Conservation (phyloP, 1,140 invertebrate genomes). For the Trichonephila clavipes region DNA sequence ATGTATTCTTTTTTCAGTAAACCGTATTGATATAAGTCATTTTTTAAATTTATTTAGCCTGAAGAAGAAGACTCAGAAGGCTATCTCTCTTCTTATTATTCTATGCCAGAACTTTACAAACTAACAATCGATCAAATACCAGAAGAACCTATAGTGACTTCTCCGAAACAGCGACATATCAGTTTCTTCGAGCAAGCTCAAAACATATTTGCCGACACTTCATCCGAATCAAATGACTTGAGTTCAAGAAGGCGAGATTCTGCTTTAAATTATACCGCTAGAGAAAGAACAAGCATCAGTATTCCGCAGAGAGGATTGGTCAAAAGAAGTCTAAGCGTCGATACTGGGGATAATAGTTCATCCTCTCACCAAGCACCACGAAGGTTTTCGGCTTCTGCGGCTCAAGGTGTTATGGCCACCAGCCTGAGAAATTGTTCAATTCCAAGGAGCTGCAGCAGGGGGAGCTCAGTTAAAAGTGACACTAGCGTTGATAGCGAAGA, state of each 20-base stretch:
- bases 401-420: constrained; percentile 57
- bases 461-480: constrained; percentile 77
- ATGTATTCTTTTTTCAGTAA: no score
- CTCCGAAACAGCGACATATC: constrained; percentile 37
- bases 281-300: neutral
- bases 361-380: neutral
- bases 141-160: constrained; percentile 47
- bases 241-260: neutral
- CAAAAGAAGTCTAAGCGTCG: constrained; percentile 76
- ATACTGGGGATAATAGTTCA: constrained; percentile 60
- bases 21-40: neutral
- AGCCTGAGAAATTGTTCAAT: constrained; percentile 44
- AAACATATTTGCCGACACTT: constrained; percentile 49
- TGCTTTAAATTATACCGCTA: neutral
- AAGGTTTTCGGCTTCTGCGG: constrained; percentile 72
- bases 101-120: constrained; percentile 78
- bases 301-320: constrained; percentile 67
- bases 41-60: constrained; percentile 11
- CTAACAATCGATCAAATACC: constrained; percentile 43
- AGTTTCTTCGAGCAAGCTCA: constrained; percentile 66
- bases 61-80: constrained; percentile 47
- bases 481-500: constrained; percentile 79
- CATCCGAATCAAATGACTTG: constrained; percentile 7
- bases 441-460: constrained; percentile 57
- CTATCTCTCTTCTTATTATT: constrained; percentile 77